Percentiles rank a stretch among this genome's conserved stretches.
phyloP scores from a whole-genome alignment of 1,140 invertebrate genomes.

The Trichonephila clavata region DNA sequence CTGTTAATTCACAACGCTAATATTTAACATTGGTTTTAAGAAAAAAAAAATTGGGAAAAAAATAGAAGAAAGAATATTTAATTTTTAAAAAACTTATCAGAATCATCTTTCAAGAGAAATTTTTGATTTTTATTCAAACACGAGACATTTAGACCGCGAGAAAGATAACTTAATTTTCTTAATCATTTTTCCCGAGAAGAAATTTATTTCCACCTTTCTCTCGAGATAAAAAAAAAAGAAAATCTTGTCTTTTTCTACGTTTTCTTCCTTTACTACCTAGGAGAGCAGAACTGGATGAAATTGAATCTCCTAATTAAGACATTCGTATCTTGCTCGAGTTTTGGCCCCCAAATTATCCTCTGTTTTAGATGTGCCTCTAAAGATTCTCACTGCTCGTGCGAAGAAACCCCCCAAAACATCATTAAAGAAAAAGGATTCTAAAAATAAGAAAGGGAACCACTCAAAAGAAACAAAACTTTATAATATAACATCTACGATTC shows the following conservation, averaged over 20 bases:
- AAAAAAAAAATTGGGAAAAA: too few species aligned
- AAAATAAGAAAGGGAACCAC: background rate
- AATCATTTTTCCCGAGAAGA: background rate
- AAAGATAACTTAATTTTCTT: conserved; percentile 15
- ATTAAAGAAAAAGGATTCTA: conserved; percentile 7
- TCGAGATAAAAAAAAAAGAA: too few species aligned
- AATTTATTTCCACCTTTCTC: conserved; percentile 19
- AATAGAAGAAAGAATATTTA: too few species aligned
- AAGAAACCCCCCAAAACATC: conserved; percentile 34
- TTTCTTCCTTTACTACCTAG: background rate
- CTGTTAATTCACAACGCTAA: too few species aligned
- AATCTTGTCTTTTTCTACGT: background rate
- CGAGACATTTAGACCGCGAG: too few species aligned
- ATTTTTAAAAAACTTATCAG: too few species aligned
- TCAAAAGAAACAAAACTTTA: conserved; percentile 26
- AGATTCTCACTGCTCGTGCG: conserved; percentile 33
- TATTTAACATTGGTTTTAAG: too few species aligned
- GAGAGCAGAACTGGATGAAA: background rate
- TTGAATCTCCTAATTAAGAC: conserved; percentile 52
- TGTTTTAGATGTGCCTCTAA: background rate
- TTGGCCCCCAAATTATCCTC: conserved; percentile 50
- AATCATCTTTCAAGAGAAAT: too few species aligned
- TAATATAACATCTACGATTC: background rate
- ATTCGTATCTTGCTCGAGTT: conserved; percentile 49
- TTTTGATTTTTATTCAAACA: too few species aligned